Evolutionary conservation across 2,888 invertebrate species (phyloP).

Genomic region (Atherix ibis): DNA sequence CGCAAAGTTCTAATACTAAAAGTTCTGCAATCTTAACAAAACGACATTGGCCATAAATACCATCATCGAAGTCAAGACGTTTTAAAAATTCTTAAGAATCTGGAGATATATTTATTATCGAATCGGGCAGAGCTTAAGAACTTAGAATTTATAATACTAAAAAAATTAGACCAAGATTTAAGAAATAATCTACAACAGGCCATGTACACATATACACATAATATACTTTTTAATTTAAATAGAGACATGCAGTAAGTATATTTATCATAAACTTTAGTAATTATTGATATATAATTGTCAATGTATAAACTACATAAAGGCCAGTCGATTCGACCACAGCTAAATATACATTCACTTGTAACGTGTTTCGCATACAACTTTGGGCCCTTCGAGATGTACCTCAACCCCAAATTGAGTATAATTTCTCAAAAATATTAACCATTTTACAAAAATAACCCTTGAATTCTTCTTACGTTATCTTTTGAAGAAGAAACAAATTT

Average conservation of each 20-base stretch:
- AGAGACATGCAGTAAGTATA: slow-evolving; percentile 4
- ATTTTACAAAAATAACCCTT: no score
- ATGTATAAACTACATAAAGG: no score
- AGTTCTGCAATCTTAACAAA: neutral
- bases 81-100: slow-evolving; percentile 1
- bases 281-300: no score
- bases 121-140: neutral
- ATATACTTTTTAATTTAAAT: slow-evolving; percentile 2
- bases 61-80: neutral
- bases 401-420: no score
- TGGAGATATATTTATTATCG: neutral
- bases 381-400: slow-evolving; percentile 3
- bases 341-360: no score
- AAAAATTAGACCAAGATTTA: neutral
- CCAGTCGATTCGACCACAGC: no score
- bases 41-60: neutral
- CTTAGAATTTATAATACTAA: neutral
- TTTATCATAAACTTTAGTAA: no score
- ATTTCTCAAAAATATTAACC: no score
- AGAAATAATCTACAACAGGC: neutral
- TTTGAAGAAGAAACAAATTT: no score
- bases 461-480: no score
- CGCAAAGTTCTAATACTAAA: neutral
- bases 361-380: slow-evolving; percentile 1
- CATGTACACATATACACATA: slow-evolving; percentile 1